Evolutionary conservation across 2,888 invertebrate genomes (phyloP).

Genomic region (Luperina testacea): DNA sequence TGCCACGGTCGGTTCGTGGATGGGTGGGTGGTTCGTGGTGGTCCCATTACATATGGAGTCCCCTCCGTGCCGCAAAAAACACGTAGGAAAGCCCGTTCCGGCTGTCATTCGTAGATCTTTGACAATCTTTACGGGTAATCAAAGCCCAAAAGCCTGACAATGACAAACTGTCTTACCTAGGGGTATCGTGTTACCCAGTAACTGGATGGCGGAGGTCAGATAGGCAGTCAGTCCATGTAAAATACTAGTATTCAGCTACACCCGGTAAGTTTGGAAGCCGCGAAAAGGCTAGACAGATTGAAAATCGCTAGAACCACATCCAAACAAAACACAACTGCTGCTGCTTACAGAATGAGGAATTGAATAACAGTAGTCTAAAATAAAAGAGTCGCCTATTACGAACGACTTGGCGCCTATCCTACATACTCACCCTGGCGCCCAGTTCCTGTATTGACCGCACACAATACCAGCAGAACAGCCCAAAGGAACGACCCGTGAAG

Average conservation of each 20-base stretch:
- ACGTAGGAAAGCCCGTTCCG: not conserved
- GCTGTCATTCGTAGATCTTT: not conserved
- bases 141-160: not conserved
- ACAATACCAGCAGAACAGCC: slow-evolving; percentile 23
- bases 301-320: not conserved
- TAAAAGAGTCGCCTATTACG: not conserved
- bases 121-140: not conserved
- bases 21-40: too few species aligned
- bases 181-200: too few species aligned
- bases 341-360: not conserved
- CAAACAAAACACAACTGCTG: not conserved
- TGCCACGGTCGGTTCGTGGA: not conserved
- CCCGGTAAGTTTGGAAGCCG: not conserved
- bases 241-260: not conserved
- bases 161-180: not conserved
- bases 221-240: not conserved
- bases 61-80: not conserved
- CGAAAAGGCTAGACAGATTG: not conserved
- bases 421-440: slow-evolving; percentile 4
- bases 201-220: not conserved
- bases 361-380: slow-evolving; percentile 3
- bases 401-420: not conserved
- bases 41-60: not conserved
- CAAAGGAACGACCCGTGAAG: slow-evolving; percentile 22
- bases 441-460: not conserved